These are phyloP conservation scores for Aphelenchoides bicaudatus DNA, from an alignment of 2,888 invertebrate genomes.

Conservation along the genomic window DNA sequence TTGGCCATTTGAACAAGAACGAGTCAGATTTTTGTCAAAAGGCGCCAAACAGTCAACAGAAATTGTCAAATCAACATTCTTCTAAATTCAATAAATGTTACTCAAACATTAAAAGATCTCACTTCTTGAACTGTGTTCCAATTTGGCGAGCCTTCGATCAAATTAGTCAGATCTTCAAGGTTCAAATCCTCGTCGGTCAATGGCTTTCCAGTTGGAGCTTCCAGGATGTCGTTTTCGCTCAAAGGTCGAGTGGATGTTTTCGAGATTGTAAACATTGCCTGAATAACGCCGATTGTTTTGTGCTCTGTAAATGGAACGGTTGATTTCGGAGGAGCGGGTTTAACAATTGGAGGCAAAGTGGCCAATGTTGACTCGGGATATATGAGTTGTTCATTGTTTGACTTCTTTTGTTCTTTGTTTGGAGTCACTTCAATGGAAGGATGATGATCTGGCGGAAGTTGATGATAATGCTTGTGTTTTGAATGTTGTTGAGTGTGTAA, in stretches of 20 bases:
- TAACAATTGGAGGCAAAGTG: constrained; percentile 1
- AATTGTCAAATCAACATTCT: constrained; percentile 15
- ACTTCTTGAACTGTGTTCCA: not conserved
- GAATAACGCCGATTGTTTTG: constrained; percentile 20
- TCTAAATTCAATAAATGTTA: constrained; percentile 2
- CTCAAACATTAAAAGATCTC: not conserved
- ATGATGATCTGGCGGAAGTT: not conserved
- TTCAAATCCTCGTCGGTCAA: not conserved
- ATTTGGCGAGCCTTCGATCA: not conserved
- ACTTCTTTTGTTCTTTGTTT: not conserved
- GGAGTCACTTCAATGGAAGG: not conserved
- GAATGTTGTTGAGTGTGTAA: too few species aligned
- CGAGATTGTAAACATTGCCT: constrained; percentile 13
- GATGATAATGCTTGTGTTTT: too few species aligned
- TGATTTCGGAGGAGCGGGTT: not conserved
- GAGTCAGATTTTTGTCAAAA: constrained; percentile 43
- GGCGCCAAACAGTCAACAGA: constrained; percentile 46
- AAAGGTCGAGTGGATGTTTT: not conserved
- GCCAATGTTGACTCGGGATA: constrained; percentile 5
- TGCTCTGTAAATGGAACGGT: not conserved
- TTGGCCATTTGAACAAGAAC: constrained; percentile 37
- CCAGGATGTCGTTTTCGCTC: not conserved
- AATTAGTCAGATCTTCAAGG: not conserved
- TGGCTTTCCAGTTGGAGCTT: not conserved
- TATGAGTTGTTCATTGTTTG: not conserved